phyloP scores from a whole-genome alignment of 1,140 invertebrate genomes.

The Drosophila busckii region DNA sequence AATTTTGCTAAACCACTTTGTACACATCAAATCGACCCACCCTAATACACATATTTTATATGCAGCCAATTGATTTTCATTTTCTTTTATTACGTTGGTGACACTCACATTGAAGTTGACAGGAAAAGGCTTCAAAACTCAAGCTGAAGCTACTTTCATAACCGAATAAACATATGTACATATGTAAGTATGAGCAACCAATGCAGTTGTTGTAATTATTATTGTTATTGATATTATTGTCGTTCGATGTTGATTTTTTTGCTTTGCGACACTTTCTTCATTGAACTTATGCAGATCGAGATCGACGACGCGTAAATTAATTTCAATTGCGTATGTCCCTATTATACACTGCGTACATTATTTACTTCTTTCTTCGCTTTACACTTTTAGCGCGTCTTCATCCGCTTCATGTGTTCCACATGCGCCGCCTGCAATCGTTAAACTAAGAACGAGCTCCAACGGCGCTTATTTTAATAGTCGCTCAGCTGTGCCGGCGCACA shows the following conservation, averaged over 20 bases:
- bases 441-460: conserved; percentile 51
- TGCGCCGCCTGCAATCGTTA: conserved; percentile 46
- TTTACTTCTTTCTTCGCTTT: conserved; percentile 47
- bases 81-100: not conserved
- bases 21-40: too few relatives aligned
- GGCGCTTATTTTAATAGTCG: conserved; percentile 50
- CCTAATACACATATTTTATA: too few relatives aligned
- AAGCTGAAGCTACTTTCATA: too few relatives aligned
- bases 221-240: conserved; percentile 4
- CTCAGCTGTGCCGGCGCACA: conserved; percentile 38
- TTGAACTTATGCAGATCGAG: conserved; percentile 68
- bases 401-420: conserved; percentile 29
- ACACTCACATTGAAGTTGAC: not conserved
- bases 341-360: conserved; percentile 47
- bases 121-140: not conserved
- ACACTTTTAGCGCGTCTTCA: conserved; percentile 28
- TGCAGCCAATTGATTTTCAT: not conserved
- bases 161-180: too few relatives aligned
- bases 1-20: too few relatives aligned
- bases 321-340: conserved; percentile 46
- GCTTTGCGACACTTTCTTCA: conserved; percentile 39
- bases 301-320: conserved; percentile 61
- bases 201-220: conserved; percentile 27
- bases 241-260: conserved; percentile 24
- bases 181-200: not conserved